Evolutionary conservation across 2,113 vertebrate species (phyloP).

Genomic region (Isurus oxyrinchus): DNA sequence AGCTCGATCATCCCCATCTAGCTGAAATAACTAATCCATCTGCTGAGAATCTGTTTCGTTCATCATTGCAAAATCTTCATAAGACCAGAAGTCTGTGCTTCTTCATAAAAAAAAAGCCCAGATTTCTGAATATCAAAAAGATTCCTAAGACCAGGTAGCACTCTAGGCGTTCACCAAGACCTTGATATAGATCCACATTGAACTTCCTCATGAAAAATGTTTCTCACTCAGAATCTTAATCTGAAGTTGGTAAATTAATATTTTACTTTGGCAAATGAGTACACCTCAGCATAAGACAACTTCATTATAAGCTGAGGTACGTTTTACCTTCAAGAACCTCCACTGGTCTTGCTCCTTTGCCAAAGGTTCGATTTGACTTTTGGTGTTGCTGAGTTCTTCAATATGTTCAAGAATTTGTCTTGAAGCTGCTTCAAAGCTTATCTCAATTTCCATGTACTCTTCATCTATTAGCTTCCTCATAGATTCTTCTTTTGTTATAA

Average conservation of each 20-base stretch:
- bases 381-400: not conserved
- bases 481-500: not conserved
- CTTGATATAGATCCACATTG: too few species aligned
- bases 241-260: not conserved
- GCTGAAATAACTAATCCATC: not conserved
- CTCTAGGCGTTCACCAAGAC: too few species aligned
- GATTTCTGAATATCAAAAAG: not conserved
- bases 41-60: not conserved
- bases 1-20: not conserved
- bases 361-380: not conserved
- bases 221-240: not conserved
- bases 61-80: not conserved
- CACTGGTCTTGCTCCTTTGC: not conserved
- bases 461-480: not conserved
- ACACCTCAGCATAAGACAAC: not conserved
- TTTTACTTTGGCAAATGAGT: not conserved
- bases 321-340: not conserved
- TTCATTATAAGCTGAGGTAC: not conserved
- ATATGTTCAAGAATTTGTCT: not conserved
- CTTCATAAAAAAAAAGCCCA: not conserved
- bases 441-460: not conserved
- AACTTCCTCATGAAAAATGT: not conserved
- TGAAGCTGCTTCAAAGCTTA: not conserved
- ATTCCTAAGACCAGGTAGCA: too few species aligned
- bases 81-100: not conserved